Evolutionary conservation across 2,113 vertebrate species (phyloP).

Genomic region (Cygnus buccinator): DNA sequence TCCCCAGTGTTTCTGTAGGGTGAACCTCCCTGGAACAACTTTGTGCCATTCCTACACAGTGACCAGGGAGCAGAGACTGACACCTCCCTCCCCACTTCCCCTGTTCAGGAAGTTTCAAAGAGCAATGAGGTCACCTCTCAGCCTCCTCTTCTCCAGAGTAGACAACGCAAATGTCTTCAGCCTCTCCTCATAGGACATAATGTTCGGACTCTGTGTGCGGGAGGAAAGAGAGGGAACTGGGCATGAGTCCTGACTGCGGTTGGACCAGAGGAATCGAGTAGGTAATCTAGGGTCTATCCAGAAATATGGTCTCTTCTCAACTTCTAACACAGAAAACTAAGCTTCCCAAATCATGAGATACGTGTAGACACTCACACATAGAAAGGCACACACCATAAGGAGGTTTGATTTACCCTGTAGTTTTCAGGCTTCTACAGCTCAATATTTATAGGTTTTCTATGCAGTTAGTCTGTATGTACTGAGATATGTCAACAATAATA

Average conservation of each 20-base stretch:
- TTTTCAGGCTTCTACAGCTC: background rate
- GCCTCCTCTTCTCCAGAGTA: background rate
- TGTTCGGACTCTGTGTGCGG: background rate
- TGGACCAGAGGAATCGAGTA: background rate
- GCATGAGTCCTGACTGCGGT: rapidly evolving
- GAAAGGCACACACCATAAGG: background rate
- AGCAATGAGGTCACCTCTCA: background rate
- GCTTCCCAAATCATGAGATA: background rate
- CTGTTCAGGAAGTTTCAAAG: no score
- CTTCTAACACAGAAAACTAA: background rate
- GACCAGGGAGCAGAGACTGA: no score
- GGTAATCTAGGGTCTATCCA: background rate
- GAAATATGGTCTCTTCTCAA: background rate
- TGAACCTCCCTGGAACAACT: no score
- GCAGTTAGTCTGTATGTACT: background rate
- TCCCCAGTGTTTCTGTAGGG: no score
- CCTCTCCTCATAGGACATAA: background rate
- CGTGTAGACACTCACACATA: background rate
- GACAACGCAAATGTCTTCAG: background rate
- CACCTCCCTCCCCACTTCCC: no score
- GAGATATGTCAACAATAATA: background rate
- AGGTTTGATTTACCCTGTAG: background rate
- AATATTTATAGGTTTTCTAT: background rate
- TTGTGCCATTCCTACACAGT: no score
- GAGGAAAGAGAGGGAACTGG: background rate